Evolutionary conservation across 2,888 invertebrate genomes (phyloP), one percentile per base, ranked within the genome.

Genomic region (Agrilus mali): DNA sequence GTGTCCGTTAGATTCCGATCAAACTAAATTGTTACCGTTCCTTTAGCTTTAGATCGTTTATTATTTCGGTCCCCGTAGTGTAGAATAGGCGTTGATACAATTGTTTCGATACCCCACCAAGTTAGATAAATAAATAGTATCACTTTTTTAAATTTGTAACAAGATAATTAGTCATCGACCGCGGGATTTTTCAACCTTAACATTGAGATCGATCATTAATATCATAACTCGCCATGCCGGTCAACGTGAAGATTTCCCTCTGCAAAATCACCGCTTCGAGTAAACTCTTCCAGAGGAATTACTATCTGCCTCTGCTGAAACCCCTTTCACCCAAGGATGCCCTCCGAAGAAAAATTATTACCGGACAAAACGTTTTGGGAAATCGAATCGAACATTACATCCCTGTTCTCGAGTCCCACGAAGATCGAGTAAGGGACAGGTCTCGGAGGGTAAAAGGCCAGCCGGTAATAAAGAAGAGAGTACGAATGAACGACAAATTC

Each of bases 281-380:
- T 65, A 75, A 82, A 54, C 81, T 82, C 55, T 74, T 86, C 57
- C 86, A 86, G 44, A 82, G 84, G 60, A 84, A 86, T 39, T 83
- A 86, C 64, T 86, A 86, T 61, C 82, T 86, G 58, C 86, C 86
- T 34, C 71, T 87, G 36, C 70, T 86, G 48, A 83, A 84, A 37
- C 85, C 86, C 2, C 81, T 86, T 47, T 84, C 85, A 43, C 84
- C 86, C 16, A 83, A 83, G 12, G 86, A 86, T 59, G 86, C 86
- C 1, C 79, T 82, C 58, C 73, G 85, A 51, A 78, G 82, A 63
- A 86, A 86, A 67, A 77, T 82, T 47, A 85, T 84, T 59, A 80
- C 84, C 3, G 82, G 82, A 50, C 83, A 83, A 40, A 69, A 83
- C 50, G 81, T 84, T 36, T 73, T 80, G 34, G 63, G 63, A 27